A percentile compares a stretch with the other conserved stretches of the same genome.
Evolutionary conservation across 2,797 vertebrate species (phyloP).

Genomic region (Eptatretus atami): DNA sequence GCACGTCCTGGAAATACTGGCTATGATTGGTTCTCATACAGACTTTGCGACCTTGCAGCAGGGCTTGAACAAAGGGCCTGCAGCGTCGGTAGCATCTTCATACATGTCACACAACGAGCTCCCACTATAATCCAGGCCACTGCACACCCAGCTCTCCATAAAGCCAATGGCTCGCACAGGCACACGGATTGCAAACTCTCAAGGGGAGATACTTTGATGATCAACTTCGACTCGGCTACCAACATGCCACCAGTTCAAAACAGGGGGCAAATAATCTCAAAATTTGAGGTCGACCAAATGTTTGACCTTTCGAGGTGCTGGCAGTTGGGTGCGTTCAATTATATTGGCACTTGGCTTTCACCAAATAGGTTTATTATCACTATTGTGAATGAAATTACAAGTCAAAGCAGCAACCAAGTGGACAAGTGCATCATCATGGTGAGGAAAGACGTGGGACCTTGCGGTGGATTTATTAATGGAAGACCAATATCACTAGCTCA

Average conservation of each 20-base stretch:
- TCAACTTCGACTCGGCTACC: background rate
- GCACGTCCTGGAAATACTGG: background rate
- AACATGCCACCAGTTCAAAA: constrained; percentile 1
- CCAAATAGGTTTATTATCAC: background rate
- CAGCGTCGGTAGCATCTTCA: background rate
- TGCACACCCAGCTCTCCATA: background rate
- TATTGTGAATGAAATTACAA: background rate
- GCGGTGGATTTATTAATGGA: constrained; percentile 2
- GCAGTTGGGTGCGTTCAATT: background rate
- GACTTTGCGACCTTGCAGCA: background rate
- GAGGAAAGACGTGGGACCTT: background rate
- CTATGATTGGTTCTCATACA: background rate
- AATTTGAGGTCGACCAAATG: background rate
- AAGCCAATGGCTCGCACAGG: background rate
- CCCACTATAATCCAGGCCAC: background rate
- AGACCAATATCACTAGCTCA: background rate
- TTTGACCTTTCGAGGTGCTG: background rate
- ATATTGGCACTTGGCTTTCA: constrained; percentile 5
- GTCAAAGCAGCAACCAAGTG: background rate
- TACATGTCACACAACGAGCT: constrained; percentile 1
- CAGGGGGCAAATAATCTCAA: background rate
- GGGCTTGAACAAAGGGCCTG: background rate
- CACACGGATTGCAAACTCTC: constrained; percentile 1
- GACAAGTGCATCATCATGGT: background rate
- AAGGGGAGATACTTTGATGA: background rate